Conservation (phyloP, 1,140 invertebrate species). For the Uloborus diversus region DNA sequence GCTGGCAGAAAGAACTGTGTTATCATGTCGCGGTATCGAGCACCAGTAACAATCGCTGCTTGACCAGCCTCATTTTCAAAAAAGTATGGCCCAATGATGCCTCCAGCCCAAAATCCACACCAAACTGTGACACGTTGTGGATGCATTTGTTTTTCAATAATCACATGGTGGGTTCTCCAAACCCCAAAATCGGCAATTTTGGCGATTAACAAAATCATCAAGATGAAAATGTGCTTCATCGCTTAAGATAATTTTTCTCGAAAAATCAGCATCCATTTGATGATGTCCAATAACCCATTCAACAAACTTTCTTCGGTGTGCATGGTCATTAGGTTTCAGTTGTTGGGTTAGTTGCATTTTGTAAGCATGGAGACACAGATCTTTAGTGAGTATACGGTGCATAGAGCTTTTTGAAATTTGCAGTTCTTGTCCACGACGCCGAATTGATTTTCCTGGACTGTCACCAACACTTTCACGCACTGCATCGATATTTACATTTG, state of each 20-base stretch:
- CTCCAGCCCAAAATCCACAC: slow-evolving; percentile 17
- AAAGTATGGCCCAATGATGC: slow-evolving; percentile 41
- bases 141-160: slow-evolving; percentile 35
- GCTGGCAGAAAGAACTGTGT: not conserved
- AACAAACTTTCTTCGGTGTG: too few relatives aligned
- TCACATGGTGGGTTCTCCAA: slow-evolving; percentile 17
- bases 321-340: too few relatives aligned
- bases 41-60: too few relatives aligned
- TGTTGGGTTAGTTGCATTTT: too few relatives aligned
- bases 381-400: not conserved
- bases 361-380: slow-evolving; percentile 37
- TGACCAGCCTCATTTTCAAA: slow-evolving; percentile 37
- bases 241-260: too few relatives aligned
- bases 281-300: slow-evolving; percentile 17
- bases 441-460: slow-evolving; percentile 48
- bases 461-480: slow-evolving; percentile 30
- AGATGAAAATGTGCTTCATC: not conserved
- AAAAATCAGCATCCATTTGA: not conserved
- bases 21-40: too few relatives aligned
- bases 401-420: slow-evolving; percentile 40
- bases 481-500: slow-evolving; percentile 31
- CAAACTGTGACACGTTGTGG: slow-evolving; percentile 41
- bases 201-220: too few relatives aligned
- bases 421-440: slow-evolving; percentile 18
- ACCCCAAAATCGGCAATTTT: slow-evolving; percentile 1